phyloP scores from a whole-genome alignment of 1,140 invertebrate species.

The Drosophila kanapiae region DNA sequence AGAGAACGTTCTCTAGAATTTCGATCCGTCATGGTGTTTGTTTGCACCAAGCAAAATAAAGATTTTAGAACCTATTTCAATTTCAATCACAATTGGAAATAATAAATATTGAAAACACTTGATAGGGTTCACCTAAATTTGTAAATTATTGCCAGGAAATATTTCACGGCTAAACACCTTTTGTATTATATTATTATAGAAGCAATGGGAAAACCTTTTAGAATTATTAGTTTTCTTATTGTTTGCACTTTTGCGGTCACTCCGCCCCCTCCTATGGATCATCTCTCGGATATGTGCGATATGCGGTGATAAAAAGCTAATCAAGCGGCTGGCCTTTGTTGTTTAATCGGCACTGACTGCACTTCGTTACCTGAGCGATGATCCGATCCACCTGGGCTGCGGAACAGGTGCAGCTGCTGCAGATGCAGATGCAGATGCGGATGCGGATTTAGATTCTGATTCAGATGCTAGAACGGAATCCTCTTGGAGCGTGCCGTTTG shows the following conservation, averaged over 20 bases:
- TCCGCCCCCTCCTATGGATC: conserved; percentile 3
- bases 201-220: neutral
- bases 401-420: conserved; percentile 32
- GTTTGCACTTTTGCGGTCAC: conserved; percentile 44
- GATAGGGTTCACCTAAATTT: neutral
- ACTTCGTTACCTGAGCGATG: conserved; percentile 33
- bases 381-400: conserved; percentile 25
- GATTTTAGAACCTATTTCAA: neutral
- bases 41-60: neutral
- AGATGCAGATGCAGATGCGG: conserved; percentile 45
- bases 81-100: neutral
- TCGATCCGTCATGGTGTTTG: neutral
- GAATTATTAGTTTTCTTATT: neutral
- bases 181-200: neutral
- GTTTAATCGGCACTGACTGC: conserved; percentile 9
- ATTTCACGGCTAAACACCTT: neutral
- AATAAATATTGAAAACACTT: neutral
- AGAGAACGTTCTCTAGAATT: conserved; percentile 13
- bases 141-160: too few relatives aligned
- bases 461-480: conserved; percentile 51
- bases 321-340: conserved; percentile 31
- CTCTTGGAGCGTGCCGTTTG: conserved; percentile 32
- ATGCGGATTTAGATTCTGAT: conserved; percentile 39
- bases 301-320: conserved; percentile 40
- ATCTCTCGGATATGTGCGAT: conserved; percentile 11